Evolutionary conservation across 2,888 invertebrate genomes (phyloP).

Genomic region (Scaptomyza polygonia): DNA sequence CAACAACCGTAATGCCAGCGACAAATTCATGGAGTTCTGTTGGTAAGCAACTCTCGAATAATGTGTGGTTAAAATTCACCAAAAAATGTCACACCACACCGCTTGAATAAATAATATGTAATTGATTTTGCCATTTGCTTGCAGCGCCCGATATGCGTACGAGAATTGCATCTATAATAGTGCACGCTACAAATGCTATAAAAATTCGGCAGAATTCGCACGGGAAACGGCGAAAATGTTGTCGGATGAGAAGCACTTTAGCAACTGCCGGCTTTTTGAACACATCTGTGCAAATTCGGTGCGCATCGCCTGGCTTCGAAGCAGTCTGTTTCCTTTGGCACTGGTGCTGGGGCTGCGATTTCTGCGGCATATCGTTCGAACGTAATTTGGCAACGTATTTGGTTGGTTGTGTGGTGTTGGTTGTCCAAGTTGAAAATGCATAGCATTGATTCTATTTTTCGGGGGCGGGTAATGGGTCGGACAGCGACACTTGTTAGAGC

Average conservation of each 20-base stretch:
- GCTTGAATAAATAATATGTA: not conserved
- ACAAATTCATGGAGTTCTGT: slow-evolving; percentile 83
- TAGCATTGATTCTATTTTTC: slow-evolving; percentile 64
- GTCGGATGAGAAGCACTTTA: slow-evolving; percentile 83
- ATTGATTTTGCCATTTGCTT: slow-evolving; percentile 5
- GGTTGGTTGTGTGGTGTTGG: slow-evolving; percentile 21
- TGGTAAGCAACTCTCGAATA: slow-evolving; percentile 75
- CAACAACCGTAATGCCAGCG: slow-evolving; percentile 74
- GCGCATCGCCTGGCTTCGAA: slow-evolving; percentile 21
- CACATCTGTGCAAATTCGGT: slow-evolving; percentile 67
- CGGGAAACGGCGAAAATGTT: slow-evolving; percentile 83
- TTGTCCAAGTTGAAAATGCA: slow-evolving; percentile 66
- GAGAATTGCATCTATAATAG: slow-evolving; percentile 84
- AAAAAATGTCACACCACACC: not conserved
- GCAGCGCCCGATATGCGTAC: slow-evolving; percentile 83
- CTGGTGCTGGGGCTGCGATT: slow-evolving; percentile 25
- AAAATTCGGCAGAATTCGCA: slow-evolving; percentile 82
- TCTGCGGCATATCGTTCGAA: slow-evolving; percentile 11
- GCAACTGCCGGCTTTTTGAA: slow-evolving; percentile 81
- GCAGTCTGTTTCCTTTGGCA: slow-evolving; percentile 29
- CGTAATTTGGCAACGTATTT: slow-evolving; percentile 33
- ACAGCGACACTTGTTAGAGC: slow-evolving; percentile 62
- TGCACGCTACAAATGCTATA: slow-evolving; percentile 83
- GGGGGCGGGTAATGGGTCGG: slow-evolving; percentile 62
- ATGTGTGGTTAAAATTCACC: not conserved